Percentiles rank a stretch among this genome's conserved stretches.
These are phyloP conservation scores for Liposcelis brunnea DNA, from an alignment of 2,888 invertebrate genomes.

Conservation along the genomic window DNA sequence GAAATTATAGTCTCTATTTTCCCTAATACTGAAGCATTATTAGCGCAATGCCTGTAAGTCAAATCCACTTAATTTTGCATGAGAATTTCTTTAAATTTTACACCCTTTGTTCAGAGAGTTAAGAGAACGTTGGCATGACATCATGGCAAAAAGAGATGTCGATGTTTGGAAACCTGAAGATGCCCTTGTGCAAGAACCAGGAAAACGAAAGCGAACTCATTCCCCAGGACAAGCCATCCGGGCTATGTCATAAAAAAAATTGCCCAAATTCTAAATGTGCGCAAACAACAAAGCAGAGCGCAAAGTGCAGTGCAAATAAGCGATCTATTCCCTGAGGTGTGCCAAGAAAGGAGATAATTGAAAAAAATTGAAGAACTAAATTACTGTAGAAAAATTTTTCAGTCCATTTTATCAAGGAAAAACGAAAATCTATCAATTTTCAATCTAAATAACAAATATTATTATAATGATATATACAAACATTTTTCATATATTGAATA, in stretches of 20 bases:
- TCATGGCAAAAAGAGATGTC: constrained; percentile 36
- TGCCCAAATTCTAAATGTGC: constrained; percentile 9
- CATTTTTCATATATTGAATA: no score
- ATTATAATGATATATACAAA: no score
- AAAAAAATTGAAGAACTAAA: no score
- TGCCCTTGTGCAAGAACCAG: constrained; percentile 23
- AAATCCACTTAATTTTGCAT: neutral
- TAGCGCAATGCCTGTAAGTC: constrained; percentile 33
- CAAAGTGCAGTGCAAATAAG: no score
- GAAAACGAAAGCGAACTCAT: constrained; percentile 11
- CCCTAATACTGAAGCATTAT: constrained; percentile 34
- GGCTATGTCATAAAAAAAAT: constrained; percentile 5
- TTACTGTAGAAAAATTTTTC: no score
- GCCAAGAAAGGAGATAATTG: no score
- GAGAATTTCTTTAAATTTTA: neutral
- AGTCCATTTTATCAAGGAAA: no score
- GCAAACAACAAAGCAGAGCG: no score
- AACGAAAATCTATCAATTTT: no score
- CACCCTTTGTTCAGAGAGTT: constrained; percentile 26
- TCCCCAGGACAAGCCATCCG: constrained; percentile 13
- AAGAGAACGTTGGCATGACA: constrained; percentile 38
- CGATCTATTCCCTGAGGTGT: no score
- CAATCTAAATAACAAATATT: no score
- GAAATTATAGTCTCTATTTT: constrained; percentile 28
- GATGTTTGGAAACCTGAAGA: constrained; percentile 37